Percentiles rank a stretch among this genome's conserved stretches.
Conservation (phyloP, 1,140 invertebrate species). For the Pristionchus pacificus region DNA sequence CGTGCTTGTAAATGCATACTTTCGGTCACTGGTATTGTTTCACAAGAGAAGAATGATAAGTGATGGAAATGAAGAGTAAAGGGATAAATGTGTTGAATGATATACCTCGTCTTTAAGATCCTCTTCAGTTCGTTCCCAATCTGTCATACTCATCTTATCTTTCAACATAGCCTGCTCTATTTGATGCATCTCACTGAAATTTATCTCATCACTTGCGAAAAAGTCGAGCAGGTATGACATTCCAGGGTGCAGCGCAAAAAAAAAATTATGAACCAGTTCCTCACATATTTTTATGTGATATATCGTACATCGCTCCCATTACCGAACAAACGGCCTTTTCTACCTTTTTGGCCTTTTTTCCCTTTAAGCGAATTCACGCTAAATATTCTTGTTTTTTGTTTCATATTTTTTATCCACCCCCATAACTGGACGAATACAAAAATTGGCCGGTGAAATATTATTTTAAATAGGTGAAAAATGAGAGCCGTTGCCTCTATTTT, state of each 20-base stretch:
- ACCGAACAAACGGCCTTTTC: too few species aligned
- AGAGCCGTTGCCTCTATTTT: too few species aligned
- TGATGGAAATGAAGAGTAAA: neutral
- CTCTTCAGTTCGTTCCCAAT: constrained; percentile 89
- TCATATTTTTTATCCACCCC: constrained; percentile 60
- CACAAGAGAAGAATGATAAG: neutral
- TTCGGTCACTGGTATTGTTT: constrained; percentile 12
- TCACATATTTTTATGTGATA: constrained; percentile 72
- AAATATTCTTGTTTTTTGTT: neutral
- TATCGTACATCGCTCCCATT: too few species aligned
- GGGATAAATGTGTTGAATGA: neutral
- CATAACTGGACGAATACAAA: neutral
- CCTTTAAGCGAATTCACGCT: neutral
- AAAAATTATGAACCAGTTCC: too few species aligned
- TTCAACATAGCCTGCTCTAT: constrained; percentile 80
- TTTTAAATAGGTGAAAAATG: too few species aligned
- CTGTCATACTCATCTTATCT: constrained; percentile 83
- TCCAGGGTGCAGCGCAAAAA: too few species aligned
- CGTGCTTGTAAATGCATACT: constrained; percentile 15
- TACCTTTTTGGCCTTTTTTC: neutral
- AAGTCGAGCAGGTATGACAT: neutral
- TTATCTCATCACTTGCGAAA: constrained; percentile 64
- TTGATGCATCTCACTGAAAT: constrained; percentile 71
- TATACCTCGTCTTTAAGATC: constrained; percentile 80
- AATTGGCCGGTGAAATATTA: neutral